Base-by-base conservation (phyloP, 1,140 invertebrate genomes). In the Nephila pilipes region DNA sequence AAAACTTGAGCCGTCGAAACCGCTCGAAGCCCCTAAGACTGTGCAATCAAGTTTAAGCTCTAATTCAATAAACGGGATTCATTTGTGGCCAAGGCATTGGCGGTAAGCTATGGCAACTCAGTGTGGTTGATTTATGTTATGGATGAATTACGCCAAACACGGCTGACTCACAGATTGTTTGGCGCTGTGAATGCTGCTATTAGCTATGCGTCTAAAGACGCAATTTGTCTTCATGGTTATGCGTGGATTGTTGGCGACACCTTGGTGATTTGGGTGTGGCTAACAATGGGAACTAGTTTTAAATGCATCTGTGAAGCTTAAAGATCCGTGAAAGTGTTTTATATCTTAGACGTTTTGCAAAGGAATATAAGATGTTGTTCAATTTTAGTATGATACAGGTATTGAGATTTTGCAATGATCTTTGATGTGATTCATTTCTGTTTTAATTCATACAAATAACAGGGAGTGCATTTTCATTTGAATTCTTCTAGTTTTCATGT, bases 121-220 rank as follows among this genome's bases (percentile, higher is more conserved):
- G 58, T 60, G 58, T 60, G 60, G 60, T 63, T 63, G 60, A 63
- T 63, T 63, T 63, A 63, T 63, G 60, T 63, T 63, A n/a, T 63
- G 60, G 60, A 22, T 63, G 60, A 63, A 63, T 63, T 63, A 63
- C 60, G 60, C 60, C 60, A 63, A 63, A 22, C n/a, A 63, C 60
- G 60, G 60, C 60, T 63, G 60, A 22, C n/a, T 63, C 14, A 5
- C 20, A 63, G 60, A 63, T 63, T 63, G 60, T 63, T 63, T 63
- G 60, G 12, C 60, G 60, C n/a, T 63, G 60, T n/a, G n/a, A 63
- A 63, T 63, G n/a, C 60, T 12, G 60, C 60, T n/a, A 25, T 63
- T 63, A 63, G 60, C 60, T n/a, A 63, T 63, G 60, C 20, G 60
- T 63, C 60, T 63, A 63, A 63, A 22, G 60, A 63, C 12, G 60